Evolutionary conservation across 2,797 vertebrate genomes (phyloP).

Genomic region (Schizopygopsis pylzovi): DNA sequence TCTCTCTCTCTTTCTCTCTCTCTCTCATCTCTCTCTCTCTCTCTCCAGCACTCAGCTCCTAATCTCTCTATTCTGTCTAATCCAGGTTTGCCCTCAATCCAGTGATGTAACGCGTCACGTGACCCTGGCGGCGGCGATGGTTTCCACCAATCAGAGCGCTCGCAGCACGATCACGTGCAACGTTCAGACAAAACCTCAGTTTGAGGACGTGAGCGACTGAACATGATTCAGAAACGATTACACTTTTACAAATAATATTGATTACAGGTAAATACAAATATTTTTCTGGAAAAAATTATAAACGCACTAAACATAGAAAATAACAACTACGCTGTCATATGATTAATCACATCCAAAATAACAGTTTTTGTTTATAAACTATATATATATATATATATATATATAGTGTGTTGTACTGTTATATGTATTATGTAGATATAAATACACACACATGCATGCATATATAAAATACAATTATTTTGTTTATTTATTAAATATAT

Average conservation of each 20-base stretch:
- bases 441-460: no score
- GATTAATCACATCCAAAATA: background rate
- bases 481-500: no score
- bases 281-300: background rate
- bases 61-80: conserved; percentile 69
- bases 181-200: conserved; percentile 64
- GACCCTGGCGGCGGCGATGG: conserved; percentile 63
- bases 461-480: no score
- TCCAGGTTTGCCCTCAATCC: conserved; percentile 85
- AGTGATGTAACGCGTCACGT: conserved; percentile 84
- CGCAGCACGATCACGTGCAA: conserved; percentile 67
- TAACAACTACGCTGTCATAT: background rate
- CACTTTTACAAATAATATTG: background rate
- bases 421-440: no score
- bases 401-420: background rate
- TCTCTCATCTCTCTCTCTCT: background rate
- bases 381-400: no score
- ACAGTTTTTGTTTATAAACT: no score
- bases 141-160: conserved; percentile 70
- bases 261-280: background rate
- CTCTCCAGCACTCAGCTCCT: conserved; percentile 12
- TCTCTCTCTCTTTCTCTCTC: no score
- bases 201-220: background rate
- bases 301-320: background rate
- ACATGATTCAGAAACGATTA: background rate